Evolutionary conservation across 2,888 invertebrate species (phyloP), one percentile per base, ranked within the genome.

Genomic region (Drosophila picticornis): DNA sequence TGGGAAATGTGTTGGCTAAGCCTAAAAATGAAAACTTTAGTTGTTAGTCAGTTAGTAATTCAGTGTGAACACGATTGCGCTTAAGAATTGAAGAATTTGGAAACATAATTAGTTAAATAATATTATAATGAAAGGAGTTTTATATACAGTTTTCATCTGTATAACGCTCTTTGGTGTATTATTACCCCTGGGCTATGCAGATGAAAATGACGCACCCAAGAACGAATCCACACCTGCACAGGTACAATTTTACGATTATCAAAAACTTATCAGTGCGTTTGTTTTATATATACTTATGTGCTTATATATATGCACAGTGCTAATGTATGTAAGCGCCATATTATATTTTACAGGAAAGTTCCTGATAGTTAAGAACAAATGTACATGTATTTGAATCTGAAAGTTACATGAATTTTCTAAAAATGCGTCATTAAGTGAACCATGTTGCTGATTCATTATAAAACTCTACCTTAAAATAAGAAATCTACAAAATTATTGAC

Each of bases 11-110:
- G 40, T 48, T 34, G 61, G 55, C 32, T 73, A 73, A 73, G 46
- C 55, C 38, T 13, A 25, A 55, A 59, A 64, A 46, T 43, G 38
- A 57, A 66, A 72, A 52, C 22, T 46, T 61, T 48, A 72, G 72
- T 80, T 65, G 50, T 59, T 76, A 76, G 61, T 80, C 61, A 77
- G 77, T 43, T 62, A 50, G 56, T 61, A 53, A 53, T 56, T 22
- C 55, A 40, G 57, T 10, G 48, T 36, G 48, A 62, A 66, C 50
- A 38, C 29, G 32, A 57, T 46, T n/a, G 16, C 13, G 13, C 11
- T 34, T 25, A 6, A 25, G 7, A 46, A 25, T n/a, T 34, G n/a
- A 10, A 48, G 43, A 51, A 59, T 51, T 50, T 25, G 25, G 25
- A 46, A 22, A 25, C 10, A 40, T 51, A 22, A 36, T 50, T 27